Conservation (phyloP, 1,140 invertebrate species). For the Drosophila mayri region DNA sequence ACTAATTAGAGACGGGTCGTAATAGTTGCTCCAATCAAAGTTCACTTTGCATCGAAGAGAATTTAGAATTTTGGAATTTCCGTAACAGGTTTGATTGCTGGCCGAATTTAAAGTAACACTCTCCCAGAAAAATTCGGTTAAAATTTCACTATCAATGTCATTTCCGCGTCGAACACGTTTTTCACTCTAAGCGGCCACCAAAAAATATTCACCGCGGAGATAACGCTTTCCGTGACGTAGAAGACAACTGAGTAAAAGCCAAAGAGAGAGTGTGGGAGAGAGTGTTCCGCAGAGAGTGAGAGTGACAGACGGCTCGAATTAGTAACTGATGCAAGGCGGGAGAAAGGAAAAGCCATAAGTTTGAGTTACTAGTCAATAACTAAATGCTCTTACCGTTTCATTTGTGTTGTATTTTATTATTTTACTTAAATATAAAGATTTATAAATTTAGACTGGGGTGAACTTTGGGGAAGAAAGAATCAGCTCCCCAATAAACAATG, state of each 20-base stretch:
- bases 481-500: no score
- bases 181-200: conserved; percentile 61
- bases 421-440: no score
- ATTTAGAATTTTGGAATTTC: background rate
- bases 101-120: conserved; percentile 14
- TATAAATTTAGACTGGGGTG: no score
- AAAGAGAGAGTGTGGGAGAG: conserved; percentile 10
- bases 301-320: conserved; percentile 19
- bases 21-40: conserved; percentile 4
- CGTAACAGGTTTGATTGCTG: conserved; percentile 8
- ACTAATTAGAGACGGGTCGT: conserved; percentile 9
- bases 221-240: conserved; percentile 51
- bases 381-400: no score
- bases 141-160: conserved; percentile 81
- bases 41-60: conserved; percentile 23
- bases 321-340: conserved; percentile 17
- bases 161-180: conserved; percentile 79
- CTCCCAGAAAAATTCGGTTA: conserved; percentile 17
- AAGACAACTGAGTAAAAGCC: conserved; percentile 8
- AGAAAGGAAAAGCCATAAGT: conserved; percentile 59
- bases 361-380: background rate
- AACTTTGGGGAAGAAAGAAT: no score
- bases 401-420: no score
- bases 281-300: conserved; percentile 25
- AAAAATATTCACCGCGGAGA: conserved; percentile 47